Conservation (phyloP, 2,888 invertebrate species). For the Meloe dianella region DNA sequence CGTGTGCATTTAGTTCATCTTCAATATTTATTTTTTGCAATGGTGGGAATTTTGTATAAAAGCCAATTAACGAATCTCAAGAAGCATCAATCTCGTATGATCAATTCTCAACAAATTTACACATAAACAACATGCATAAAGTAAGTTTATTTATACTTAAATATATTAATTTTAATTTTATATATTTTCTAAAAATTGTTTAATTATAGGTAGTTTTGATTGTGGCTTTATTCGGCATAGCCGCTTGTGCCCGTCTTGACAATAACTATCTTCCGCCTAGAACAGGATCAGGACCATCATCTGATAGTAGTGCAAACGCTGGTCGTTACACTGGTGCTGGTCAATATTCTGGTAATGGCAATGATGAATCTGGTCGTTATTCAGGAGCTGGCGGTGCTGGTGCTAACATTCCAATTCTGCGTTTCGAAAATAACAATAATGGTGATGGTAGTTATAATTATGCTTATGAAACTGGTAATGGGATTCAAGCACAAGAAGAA, state of each 20-base stretch:
- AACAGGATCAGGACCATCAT: conserved; percentile 23
- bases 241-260: conserved; percentile 47
- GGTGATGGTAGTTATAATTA: conserved; percentile 49
- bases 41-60: conserved; percentile 38
- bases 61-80: conserved; percentile 35
- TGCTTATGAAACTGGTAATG: conserved; percentile 66
- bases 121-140: conserved; percentile 40
- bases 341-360: conserved; percentile 26
- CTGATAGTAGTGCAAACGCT: conserved; percentile 26
- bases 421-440: conserved; percentile 51
- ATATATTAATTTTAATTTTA: conserved; percentile 9
- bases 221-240: conserved; percentile 44
- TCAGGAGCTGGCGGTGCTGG: conserved; percentile 28
- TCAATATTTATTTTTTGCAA: conserved; percentile 26
- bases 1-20: conserved; percentile 32
- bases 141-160: conserved; percentile 32
- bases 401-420: conserved; percentile 46
- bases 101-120: conserved; percentile 27
- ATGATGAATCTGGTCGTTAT: conserved; percentile 41
- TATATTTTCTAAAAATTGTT: conserved; percentile 13
- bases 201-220: conserved; percentile 41
- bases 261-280: conserved; percentile 42
- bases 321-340: conserved; percentile 13
- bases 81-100: conserved; percentile 36
- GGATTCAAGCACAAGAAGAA: conserved; percentile 58